These are phyloP conservation scores for Morus bassanus DNA, from an alignment of 2,797 vertebrate genomes.

Conservation along the genomic window DNA sequence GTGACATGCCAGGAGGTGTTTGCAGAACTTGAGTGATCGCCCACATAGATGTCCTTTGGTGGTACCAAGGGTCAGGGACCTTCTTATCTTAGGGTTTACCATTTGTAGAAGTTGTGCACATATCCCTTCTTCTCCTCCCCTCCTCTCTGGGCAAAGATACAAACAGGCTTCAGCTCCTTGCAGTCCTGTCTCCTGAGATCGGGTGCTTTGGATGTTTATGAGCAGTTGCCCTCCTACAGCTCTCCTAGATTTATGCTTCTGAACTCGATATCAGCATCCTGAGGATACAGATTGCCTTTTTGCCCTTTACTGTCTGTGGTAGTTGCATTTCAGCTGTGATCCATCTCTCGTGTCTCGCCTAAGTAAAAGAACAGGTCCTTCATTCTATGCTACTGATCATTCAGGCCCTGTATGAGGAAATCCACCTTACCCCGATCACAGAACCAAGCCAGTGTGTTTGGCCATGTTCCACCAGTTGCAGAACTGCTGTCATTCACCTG, in stretches of 20 bases:
- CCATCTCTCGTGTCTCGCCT: rapidly evolving
- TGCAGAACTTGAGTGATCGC: neutral
- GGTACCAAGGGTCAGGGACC: neutral
- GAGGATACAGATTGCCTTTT: neutral
- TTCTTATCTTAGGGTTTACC: neutral
- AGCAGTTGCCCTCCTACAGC: neutral
- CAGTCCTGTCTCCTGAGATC: neutral
- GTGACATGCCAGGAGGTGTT: neutral
- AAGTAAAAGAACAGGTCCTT: neutral
- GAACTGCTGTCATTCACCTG: neutral
- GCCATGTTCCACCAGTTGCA: neutral
- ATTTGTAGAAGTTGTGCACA: neutral
- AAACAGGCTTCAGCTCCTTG: neutral
- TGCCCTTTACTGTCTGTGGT: neutral
- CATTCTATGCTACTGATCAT: neutral
- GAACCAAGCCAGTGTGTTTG: neutral
- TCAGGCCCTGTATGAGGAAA: neutral
- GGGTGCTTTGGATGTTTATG: neutral
- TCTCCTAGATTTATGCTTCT: neutral
- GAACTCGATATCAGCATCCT: neutral
- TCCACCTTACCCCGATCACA: neutral
- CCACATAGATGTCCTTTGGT: neutral
- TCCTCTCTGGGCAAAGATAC: neutral
- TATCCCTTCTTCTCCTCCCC: neutral
- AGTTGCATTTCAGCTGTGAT: neutral